Evolutionary conservation across 2,888 invertebrate species (phyloP), one percentile per base, ranked within the genome.

Genomic region (Sinotaia quadrata): DNA sequence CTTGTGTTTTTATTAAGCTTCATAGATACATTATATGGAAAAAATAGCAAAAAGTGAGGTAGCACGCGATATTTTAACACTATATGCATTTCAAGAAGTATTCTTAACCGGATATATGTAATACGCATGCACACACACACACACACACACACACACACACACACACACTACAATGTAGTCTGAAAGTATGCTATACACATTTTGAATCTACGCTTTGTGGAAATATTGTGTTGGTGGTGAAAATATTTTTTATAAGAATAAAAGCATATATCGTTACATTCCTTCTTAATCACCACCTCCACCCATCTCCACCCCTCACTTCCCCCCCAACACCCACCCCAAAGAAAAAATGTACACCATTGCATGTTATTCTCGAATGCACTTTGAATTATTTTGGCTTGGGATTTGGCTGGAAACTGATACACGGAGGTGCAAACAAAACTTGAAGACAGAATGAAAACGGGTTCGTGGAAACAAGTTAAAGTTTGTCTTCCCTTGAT

Each of bases 401-500:
- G n/a, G n/a, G n/a, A n/a, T n/a, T n/a, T n/a, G n/a, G n/a, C n/a
- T n/a, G n/a, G n/a, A n/a, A 61, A 49, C 49, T 51, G 61, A 61
- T 61, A 61, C 61, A 41, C 31, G 29, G n/a, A 21, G 33, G 21
- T n/a, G 37, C 37, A 41, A n/a, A 24, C 18, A 52, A 52, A 24
- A 24, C 27, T 24, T 24, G 8, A n/a, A 29, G 10, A 10, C 18
- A n/a, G 7, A 27, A 2, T 2, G 10, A 29, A 54, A 18, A 54
- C 8, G 54, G 27, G 8, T 5, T 24, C 54, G 31, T 24, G 27
- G 54, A 36, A 44, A 24, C 44, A 27, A 56, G 65, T 29, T 41
- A 36, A 33, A 56, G 56, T 65, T 54, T 65, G 65, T 44, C 56
- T 65, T 56, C 47, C 33, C 56, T 49, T 34, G 56, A 65, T 65